These are phyloP conservation scores for Rhopalosiphum padi DNA, from an alignment of 1,140 invertebrate genomes.

Conservation along the genomic window DNA sequence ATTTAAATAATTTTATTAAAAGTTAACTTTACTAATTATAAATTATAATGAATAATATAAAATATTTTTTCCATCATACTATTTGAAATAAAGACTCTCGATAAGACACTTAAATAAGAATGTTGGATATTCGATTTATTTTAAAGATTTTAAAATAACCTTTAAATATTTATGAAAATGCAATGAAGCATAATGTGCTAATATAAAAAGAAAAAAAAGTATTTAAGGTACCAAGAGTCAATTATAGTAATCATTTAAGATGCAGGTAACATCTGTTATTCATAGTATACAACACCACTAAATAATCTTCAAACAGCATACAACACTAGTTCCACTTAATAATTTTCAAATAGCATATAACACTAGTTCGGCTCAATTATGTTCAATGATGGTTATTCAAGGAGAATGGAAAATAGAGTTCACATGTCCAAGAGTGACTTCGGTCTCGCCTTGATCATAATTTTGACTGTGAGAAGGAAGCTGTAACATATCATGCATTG, in stretches of 20 bases:
- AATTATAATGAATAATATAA: not conserved
- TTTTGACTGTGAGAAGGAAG: not conserved
- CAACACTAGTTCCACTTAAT: not conserved
- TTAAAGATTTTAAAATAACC: not conserved
- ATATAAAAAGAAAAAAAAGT: no score
- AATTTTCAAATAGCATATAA: not conserved
- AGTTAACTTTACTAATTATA: not conserved
- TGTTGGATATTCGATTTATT: not conserved
- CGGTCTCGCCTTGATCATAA: slow-evolving; percentile 17
- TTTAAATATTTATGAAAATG: no score
- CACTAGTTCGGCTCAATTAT: not conserved
- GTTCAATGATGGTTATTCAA: not conserved
- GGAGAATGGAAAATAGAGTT: slow-evolving; percentile 48
- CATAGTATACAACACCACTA: not conserved
- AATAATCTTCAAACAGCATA: not conserved
- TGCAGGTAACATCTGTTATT: not conserved
- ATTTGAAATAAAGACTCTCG: no score
- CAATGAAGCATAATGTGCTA: no score
- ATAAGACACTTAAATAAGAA: not conserved
- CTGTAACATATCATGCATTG: slow-evolving; percentile 10
- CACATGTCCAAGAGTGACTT: slow-evolving; percentile 4
- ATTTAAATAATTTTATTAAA: not conserved
- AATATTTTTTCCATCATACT: no score
- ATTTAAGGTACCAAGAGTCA: not conserved
- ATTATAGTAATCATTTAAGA: not conserved